phyloP scores from a whole-genome alignment of 2,113 vertebrate species.

The Gallinago media region DNA sequence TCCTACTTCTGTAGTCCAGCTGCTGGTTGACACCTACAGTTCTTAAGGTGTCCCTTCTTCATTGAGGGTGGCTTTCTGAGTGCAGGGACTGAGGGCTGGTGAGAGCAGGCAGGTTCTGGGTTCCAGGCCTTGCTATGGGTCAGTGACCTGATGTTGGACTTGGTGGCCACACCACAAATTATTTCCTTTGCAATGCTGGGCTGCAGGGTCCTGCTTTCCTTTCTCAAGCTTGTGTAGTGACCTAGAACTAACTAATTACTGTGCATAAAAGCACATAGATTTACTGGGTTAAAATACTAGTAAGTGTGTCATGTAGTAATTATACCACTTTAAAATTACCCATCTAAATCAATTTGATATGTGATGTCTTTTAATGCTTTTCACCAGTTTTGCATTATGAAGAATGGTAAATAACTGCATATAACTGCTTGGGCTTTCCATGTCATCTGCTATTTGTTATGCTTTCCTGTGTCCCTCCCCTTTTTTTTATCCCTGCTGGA shows the following conservation, averaged over 20 bases:
- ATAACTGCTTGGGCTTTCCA: neutral
- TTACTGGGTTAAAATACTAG: neutral
- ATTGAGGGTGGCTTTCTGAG: neutral
- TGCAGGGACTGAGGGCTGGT: accelerated
- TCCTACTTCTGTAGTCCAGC: neutral
- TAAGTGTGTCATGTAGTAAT: neutral
- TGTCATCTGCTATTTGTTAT: neutral
- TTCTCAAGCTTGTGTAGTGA: neutral
- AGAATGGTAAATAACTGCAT: neutral
- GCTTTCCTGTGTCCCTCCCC: neutral
- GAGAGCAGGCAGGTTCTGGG: neutral
- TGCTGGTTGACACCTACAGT: accelerated
- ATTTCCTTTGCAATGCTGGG: neutral
- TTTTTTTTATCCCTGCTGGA: neutral
- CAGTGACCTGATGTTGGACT: neutral
- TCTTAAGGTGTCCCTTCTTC: neutral
- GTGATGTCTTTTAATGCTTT: neutral
- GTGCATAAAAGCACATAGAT: neutral
- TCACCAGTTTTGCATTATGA: neutral
- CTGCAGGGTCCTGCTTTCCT: neutral
- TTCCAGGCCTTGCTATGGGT: neutral
- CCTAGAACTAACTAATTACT: neutral
- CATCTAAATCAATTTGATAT: neutral
- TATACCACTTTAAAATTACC: neutral
- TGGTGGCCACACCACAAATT: neutral